Evolutionary conservation across 2,797 vertebrate species (phyloP).

Genomic region (Microctenopoma lineatum): DNA sequence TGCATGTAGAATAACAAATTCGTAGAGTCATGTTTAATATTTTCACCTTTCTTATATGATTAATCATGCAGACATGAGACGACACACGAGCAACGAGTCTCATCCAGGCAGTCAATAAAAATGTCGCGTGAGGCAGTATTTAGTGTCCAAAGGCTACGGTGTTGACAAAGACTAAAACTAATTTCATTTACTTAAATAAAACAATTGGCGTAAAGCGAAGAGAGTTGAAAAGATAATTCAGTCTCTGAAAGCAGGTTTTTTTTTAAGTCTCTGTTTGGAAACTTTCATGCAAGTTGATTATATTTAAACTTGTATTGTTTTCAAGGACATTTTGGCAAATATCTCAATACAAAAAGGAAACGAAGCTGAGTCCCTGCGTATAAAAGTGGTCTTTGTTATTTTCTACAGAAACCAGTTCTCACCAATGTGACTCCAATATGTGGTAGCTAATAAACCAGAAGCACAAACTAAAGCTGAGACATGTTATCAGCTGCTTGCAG

Average conservation of each 20-base stretch:
- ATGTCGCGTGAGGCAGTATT: not conserved
- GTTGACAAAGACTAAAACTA: slow-evolving; percentile 18
- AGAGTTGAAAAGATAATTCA: slow-evolving; percentile 34
- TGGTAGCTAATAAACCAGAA: not conserved
- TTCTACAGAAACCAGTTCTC: not conserved
- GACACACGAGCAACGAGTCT: slow-evolving; percentile 5
- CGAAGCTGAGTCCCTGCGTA: too few relatives aligned
- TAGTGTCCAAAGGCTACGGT: slow-evolving; percentile 7
- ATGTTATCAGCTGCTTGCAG: not conserved
- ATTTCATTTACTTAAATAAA: slow-evolving; percentile 1
- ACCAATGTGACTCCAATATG: too few relatives aligned
- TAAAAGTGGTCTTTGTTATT: not conserved
- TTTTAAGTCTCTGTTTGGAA: not conserved
- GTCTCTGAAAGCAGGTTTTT: not conserved
- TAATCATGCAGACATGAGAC: slow-evolving; percentile 22
- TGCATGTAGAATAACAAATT: slow-evolving; percentile 35
- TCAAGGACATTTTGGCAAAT: slow-evolving; percentile 3
- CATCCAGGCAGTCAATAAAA: slow-evolving; percentile 1
- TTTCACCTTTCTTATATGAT: slow-evolving; percentile 28
- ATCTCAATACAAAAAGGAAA: too few relatives aligned
- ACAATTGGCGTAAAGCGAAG: slow-evolving; percentile 2
- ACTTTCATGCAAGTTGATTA: not conserved
- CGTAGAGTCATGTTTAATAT: slow-evolving; percentile 26
- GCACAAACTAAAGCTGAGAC: not conserved
- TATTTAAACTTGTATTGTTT: not conserved